These are phyloP conservation scores for Cygnus atratus DNA, from an alignment of 2,113 vertebrate species.

Conservation along the genomic window DNA sequence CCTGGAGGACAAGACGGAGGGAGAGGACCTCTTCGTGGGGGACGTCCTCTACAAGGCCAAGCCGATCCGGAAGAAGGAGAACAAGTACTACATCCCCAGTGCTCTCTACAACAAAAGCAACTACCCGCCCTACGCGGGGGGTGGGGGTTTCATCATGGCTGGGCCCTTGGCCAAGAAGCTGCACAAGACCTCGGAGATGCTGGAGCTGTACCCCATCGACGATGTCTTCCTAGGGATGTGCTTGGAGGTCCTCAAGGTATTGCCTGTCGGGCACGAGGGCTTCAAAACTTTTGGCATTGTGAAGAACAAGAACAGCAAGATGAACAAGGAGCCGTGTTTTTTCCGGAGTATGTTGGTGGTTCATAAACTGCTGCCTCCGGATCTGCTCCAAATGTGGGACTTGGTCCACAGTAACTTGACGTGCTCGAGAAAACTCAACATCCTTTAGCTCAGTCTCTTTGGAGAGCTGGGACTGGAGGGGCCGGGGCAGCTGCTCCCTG, in stretches of 20 bases:
- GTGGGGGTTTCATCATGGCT: constrained; percentile 93
- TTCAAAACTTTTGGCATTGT: constrained; percentile 97
- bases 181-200: constrained; percentile 76
- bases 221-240: constrained; percentile 98
- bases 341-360: constrained; percentile 93
- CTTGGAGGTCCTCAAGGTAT: constrained; percentile 86
- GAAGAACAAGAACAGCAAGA: constrained; percentile 87
- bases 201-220: constrained; percentile 94
- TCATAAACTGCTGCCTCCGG: constrained; percentile 91
- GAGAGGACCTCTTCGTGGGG: constrained; percentile 85
- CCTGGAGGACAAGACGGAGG: constrained; percentile 75
- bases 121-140: constrained; percentile 94
- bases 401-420: constrained; percentile 89
- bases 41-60: constrained; percentile 88
- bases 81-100: constrained; percentile 93
- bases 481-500: neutral
- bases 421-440: constrained; percentile 84
- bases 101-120: constrained; percentile 84
- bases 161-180: constrained; percentile 83
- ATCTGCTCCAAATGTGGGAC: constrained; percentile 91
- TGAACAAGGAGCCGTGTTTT: constrained; percentile 96
- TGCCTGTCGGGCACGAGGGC: constrained; percentile 84
- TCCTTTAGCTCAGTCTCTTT: constrained; percentile 78
- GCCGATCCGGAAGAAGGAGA: constrained; percentile 91
- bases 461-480: neutral